Evolutionary conservation across 1,140 invertebrate species (phyloP).

Genomic region (Papilio dardanus): DNA sequence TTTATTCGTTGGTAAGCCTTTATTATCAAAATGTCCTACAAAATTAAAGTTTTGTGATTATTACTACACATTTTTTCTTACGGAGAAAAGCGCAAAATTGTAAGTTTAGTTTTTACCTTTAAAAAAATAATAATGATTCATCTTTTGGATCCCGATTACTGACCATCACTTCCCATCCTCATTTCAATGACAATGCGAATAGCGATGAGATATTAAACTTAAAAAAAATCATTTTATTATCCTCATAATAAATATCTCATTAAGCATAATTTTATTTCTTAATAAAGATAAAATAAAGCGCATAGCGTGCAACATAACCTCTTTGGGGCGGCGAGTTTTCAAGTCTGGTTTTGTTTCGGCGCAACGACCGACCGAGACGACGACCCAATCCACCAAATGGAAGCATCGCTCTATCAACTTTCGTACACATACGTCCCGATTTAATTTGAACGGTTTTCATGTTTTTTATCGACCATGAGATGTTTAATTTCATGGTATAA

Average conservation of each 20-base stretch:
- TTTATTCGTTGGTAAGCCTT: background rate
- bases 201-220: background rate
- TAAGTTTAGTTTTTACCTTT: too few species aligned
- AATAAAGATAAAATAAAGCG: slow-evolving; percentile 2
- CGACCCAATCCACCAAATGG: slow-evolving; percentile 29
- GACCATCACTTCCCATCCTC: too few species aligned
- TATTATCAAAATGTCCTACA: background rate
- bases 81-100: background rate
- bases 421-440: slow-evolving; percentile 18
- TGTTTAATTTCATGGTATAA: background rate
- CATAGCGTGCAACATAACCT: slow-evolving; percentile 20
- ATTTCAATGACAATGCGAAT: too few species aligned
- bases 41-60: background rate
- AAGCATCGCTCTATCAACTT: slow-evolving; percentile 10
- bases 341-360: slow-evolving; percentile 33
- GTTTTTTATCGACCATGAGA: background rate
- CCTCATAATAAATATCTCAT: background rate
- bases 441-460: slow-evolving; percentile 10
- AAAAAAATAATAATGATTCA: too few species aligned
- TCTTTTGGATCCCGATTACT: too few species aligned
- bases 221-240: background rate
- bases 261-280: background rate
- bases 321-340: slow-evolving; percentile 8
- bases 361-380: slow-evolving; percentile 30
- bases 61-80: background rate